Evolutionary conservation across 2,888 invertebrate species (phyloP).

Genomic region (Junonia oenone): DNA sequence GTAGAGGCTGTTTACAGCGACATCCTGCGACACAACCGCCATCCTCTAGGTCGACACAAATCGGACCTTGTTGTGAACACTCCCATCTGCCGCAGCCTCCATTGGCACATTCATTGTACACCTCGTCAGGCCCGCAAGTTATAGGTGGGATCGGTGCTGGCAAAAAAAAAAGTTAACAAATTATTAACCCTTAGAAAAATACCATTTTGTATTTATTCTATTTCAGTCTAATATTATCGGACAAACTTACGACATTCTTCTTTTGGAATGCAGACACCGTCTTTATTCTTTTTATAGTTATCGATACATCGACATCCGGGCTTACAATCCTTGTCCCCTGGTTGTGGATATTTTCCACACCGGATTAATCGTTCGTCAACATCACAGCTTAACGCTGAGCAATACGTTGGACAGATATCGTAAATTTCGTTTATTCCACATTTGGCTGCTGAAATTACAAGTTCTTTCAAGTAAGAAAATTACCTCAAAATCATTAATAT

Average conservation of each 20-base stretch:
- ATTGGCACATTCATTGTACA: conserved; percentile 34
- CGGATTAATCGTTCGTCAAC: too few relatives aligned
- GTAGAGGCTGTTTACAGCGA: conserved; percentile 33
- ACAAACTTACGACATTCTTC: conserved; percentile 18
- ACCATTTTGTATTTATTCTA: too few relatives aligned
- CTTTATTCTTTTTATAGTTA: conserved; percentile 32
- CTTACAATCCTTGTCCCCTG: conserved; percentile 37
- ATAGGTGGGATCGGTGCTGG: too few relatives aligned
- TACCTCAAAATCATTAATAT: too few relatives aligned
- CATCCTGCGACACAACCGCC: conserved; percentile 35
- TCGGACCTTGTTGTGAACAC: conserved; percentile 33
- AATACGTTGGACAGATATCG: too few relatives aligned
- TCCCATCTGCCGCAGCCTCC: conserved; percentile 39
- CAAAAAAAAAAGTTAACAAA: too few relatives aligned
- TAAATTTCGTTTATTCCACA: too few relatives aligned
- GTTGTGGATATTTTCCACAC: conserved; percentile 28
- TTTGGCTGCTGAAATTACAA: too few relatives aligned
- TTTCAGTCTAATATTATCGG: too few relatives aligned
- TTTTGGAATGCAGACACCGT: conserved; percentile 25
- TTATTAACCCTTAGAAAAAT: too few relatives aligned
- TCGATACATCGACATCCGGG: conserved; percentile 44
- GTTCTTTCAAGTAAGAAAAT: too few relatives aligned
- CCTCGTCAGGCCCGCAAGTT: conserved; percentile 31
- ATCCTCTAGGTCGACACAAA: conserved; percentile 35
- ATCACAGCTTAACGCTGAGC: too few relatives aligned